Evolutionary conservation across 2,113 vertebrate species (phyloP).

Genomic region (Myocastor coypus): DNA sequence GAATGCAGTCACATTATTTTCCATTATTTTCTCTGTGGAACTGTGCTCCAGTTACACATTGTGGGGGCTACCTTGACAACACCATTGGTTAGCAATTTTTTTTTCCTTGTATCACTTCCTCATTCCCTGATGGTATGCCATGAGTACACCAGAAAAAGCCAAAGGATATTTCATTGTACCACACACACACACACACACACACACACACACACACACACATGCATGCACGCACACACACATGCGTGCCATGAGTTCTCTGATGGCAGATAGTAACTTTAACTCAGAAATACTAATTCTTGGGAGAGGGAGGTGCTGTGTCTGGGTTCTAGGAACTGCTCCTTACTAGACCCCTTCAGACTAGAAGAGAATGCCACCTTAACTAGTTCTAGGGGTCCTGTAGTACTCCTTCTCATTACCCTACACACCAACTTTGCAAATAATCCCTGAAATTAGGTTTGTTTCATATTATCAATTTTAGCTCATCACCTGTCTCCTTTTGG

Average conservation of each 20-base stretch:
- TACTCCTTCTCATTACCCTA: not conserved
- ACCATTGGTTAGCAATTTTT: not conserved
- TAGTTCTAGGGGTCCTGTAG: not conserved
- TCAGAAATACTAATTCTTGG: not conserved
- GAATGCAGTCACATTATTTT: not conserved
- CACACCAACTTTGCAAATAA: not conserved
- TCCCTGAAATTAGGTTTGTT: not conserved
- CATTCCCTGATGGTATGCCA: not conserved
- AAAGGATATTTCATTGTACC: not conserved
- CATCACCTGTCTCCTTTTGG: not conserved
- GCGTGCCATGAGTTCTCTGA: not conserved
- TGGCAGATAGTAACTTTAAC: not conserved
- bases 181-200: too few relatives aligned
- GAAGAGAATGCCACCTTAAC: not conserved
- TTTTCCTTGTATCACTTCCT: not conserved
- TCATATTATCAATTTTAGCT: not conserved
- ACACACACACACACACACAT: not conserved
- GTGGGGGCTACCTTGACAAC: not conserved
- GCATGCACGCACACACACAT: not conserved
- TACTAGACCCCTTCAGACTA: not conserved
- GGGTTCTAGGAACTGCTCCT: not conserved
- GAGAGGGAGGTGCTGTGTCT: not conserved
- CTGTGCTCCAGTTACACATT: not conserved
- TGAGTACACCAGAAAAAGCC: not conserved
- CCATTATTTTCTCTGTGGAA: not conserved